Evolutionary conservation across 2,797 vertebrate genomes (phyloP).

Genomic region (Chiroxiphia lanceolata): DNA sequence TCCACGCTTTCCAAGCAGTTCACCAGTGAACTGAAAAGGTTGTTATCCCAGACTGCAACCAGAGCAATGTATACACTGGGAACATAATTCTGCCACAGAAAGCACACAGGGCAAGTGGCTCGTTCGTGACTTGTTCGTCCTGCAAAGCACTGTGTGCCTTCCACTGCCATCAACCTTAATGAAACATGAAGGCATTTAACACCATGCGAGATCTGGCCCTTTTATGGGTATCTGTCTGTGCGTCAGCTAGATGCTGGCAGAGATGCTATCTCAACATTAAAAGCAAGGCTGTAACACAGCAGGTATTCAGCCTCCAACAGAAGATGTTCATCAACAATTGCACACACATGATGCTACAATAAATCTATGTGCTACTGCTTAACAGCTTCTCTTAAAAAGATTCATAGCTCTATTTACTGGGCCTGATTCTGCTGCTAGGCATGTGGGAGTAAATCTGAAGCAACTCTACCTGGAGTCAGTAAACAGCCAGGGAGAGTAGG

Average conservation of each 20-base stretch:
- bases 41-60: not conserved
- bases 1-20: not conserved
- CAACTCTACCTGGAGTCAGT: not conserved
- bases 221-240: constrained; percentile 40
- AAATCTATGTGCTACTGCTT: constrained; percentile 57
- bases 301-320: constrained; percentile 57
- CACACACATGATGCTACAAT: constrained; percentile 59
- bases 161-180: constrained; percentile 54
- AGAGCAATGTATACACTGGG: not conserved
- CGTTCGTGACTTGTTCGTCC: not conserved
- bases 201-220: constrained; percentile 31
- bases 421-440: constrained; percentile 22
- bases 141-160: constrained; percentile 26
- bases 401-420: constrained; percentile 59
- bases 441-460: constrained; percentile 13
- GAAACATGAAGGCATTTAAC: constrained; percentile 66
- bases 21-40: not conserved
- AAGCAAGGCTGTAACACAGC: constrained; percentile 61
- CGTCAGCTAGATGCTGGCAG: constrained; percentile 3
- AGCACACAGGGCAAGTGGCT: not conserved
- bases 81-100: constrained; percentile 26
- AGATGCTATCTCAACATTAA: constrained; percentile 59
- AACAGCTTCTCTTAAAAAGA: constrained; percentile 67
- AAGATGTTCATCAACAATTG: constrained; percentile 66
- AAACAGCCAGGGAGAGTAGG: not conserved